phyloP scores from a whole-genome alignment of 2,113 vertebrate genomes.

The Opisthocomus hoazin region DNA sequence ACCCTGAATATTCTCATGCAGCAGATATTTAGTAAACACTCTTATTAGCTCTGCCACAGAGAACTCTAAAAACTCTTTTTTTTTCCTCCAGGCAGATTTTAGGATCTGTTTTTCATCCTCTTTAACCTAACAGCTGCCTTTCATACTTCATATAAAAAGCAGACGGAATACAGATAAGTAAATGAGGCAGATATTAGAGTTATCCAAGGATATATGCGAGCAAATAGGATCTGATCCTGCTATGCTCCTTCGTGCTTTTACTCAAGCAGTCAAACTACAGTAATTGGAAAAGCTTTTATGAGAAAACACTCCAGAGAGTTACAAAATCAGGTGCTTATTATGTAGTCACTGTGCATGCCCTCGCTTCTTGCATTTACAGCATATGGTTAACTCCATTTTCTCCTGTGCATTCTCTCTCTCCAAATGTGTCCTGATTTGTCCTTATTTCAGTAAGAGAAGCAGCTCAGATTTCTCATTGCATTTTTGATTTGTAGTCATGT shows the following conservation, averaged over 20 bases:
- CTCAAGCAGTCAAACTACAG: not conserved
- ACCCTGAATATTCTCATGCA: not conserved
- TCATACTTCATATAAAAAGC: not conserved
- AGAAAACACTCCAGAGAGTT: not conserved
- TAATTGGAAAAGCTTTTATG: not conserved
- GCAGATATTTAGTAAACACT: not conserved
- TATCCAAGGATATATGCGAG: not conserved
- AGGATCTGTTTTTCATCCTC: not conserved
- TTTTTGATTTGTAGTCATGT: slow-evolving; percentile 1
- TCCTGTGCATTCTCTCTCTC: not conserved
- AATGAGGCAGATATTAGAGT: not conserved
- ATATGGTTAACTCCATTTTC: not conserved
- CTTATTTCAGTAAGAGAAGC: not conserved
- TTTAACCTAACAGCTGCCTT: not conserved
- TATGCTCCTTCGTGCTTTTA: not conserved
- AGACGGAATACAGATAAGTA: not conserved
- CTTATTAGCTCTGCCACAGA: not conserved
- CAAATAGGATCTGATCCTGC: not conserved
- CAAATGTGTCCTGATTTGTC: slow-evolving; percentile 2
- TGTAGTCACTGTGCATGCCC: not conserved
- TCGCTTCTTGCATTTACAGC: not conserved
- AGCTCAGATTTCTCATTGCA: not conserved
- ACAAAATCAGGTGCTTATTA: not conserved
- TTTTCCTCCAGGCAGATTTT: not conserved
- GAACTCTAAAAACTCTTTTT: not conserved